These are phyloP conservation scores for Diuraphis noxia DNA, from an alignment of 1,140 invertebrate species.

Conservation along the genomic window DNA sequence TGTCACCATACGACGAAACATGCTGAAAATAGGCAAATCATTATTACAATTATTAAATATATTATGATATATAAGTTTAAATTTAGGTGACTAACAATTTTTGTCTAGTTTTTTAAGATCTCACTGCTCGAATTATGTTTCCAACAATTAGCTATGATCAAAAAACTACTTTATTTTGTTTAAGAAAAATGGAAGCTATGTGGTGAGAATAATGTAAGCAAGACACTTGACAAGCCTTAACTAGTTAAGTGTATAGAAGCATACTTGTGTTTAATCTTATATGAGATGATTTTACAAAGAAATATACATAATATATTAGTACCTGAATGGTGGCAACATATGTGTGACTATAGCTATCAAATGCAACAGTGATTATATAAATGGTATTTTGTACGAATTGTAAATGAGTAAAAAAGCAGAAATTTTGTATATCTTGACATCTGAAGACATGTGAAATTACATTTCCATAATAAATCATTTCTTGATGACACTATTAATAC, in stretches of 20 bases:
- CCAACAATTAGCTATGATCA: not conserved
- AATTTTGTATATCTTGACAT: slow-evolving; percentile 17
- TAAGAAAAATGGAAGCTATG: not conserved
- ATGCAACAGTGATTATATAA: slow-evolving; percentile 42
- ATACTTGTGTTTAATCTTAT: not conserved
- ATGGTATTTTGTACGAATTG: slow-evolving; percentile 34
- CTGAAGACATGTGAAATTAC: not conserved
- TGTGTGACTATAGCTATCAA: slow-evolving; percentile 11
- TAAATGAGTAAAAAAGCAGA: slow-evolving; percentile 31
- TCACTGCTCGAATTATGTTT: not conserved
- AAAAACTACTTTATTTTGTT: not conserved
- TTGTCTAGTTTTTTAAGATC: not conserved
- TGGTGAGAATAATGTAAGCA: not conserved
- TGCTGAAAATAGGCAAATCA: not conserved
- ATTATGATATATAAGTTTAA: not conserved
- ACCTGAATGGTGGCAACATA: slow-evolving; percentile 39
- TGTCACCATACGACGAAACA: slow-evolving; percentile 33
- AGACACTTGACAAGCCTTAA: not conserved
- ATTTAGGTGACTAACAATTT: not conserved
- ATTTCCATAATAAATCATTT: slow-evolving; percentile 40
- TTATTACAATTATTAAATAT: not conserved
- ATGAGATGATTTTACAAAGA: not conserved
- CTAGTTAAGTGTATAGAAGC: too few species aligned
- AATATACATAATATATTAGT: not conserved
- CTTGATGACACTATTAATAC: slow-evolving; percentile 27